These are phyloP conservation scores for Pangasianodon hypophthalmus DNA, from an alignment of 2,113 vertebrate species.

Conservation along the genomic window DNA sequence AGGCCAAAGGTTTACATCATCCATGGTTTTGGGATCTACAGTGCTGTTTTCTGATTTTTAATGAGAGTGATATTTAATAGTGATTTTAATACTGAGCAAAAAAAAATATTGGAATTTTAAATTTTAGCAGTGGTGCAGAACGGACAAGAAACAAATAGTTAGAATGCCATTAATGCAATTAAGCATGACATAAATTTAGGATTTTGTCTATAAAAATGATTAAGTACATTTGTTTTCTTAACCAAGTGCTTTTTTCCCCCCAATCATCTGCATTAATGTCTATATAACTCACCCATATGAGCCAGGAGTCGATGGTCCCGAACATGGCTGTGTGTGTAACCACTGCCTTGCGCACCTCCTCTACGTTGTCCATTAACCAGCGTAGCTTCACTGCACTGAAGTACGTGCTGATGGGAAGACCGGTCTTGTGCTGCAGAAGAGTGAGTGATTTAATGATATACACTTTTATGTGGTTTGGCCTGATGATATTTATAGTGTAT, in stretches of 20 bases:
- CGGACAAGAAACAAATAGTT: neutral
- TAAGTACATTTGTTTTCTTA: neutral
- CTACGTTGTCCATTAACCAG: constrained; percentile 93
- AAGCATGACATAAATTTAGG: neutral
- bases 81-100: neutral
- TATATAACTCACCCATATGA: constrained; percentile 88
- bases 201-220: neutral
- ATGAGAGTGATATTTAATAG: neutral
- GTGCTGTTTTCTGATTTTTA: neutral
- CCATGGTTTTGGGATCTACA: neutral
- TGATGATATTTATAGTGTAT: neutral
- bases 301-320: constrained; percentile 96
- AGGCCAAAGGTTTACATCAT: neutral
- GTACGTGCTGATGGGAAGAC: constrained; percentile 96
- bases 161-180: neutral
- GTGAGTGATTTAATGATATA: neutral
- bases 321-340: constrained; percentile 82
- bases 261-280: neutral
- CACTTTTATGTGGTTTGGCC: neutral
- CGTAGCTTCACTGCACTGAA: constrained; percentile 96
- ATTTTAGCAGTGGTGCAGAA: neutral
- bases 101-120: neutral
- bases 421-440: constrained; percentile 84
- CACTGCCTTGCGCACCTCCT: constrained; percentile 78
- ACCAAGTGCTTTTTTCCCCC: neutral